Base-by-base conservation (phyloP, 2,888 invertebrate genomes). In the Patella pellucida region DNA sequence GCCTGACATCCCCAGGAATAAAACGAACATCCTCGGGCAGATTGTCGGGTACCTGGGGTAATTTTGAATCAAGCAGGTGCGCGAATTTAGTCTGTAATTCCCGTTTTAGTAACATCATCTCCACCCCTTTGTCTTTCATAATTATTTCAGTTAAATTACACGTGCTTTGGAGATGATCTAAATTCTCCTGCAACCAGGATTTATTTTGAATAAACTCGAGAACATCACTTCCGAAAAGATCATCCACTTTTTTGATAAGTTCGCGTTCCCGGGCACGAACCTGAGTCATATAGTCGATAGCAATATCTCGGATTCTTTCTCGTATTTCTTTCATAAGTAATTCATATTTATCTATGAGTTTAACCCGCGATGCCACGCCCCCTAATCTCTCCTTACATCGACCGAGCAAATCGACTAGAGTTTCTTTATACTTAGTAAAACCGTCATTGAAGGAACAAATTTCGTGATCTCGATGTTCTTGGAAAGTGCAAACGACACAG, bases 401-500 rank as follows among this genome's bases (percentile, higher is more conserved):
- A 16, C 76, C 71, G 50, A 89, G 71, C 71, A 88, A 76, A 5
- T 75, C 73, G 71, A 88, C 85, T 14, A 50, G 41, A 3, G 82
- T 79, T 16, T 79, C 79, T 78, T 84, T 86, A 72, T 90, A 85
- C 75, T 89, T 89, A 50, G 83, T 80, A 56, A 88, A 86, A 41
- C 88, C 90, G 62, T 90, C 90, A 68, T 82, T 85, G 74, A 91
- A 89, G 11, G 88, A 87, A 75, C 88, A 87, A 14, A 91, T 88
- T 51, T 91, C 89, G 79, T 91, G 91, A 73, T 88, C 89, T 19
- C 86, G 81, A 79, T 91, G 91, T 73, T 89, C 89, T 71, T 90
- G 89, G 81, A 91, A 91, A 14, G 90, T 89, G 75, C 91, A 91
- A 16, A 91, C 84, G 50, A 91, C 87, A 83, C 91, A 91, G 19